phyloP scores from a whole-genome alignment of 2,888 invertebrate species.

The Drosophila kambysellisi region DNA sequence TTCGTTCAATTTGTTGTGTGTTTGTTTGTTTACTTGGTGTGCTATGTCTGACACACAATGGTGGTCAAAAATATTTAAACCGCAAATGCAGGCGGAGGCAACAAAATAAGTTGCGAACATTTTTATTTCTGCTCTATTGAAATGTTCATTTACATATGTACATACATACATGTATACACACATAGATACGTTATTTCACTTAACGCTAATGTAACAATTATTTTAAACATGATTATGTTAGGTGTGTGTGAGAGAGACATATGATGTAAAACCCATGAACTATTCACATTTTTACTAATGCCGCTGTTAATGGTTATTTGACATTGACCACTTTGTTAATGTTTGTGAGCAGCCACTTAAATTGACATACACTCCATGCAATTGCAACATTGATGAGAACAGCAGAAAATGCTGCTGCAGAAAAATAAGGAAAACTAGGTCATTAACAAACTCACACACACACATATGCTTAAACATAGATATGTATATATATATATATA shows the following conservation, averaged over 20 bases:
- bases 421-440: slow-evolving; percentile 50
- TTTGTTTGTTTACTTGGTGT: not conserved
- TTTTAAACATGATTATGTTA: not conserved
- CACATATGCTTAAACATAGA: not conserved
- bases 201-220: slow-evolving; percentile 16
- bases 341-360: slow-evolving; percentile 10
- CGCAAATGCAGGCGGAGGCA: not conserved
- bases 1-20: slow-evolving; percentile 3
- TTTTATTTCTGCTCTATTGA: not conserved
- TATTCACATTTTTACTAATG: slow-evolving; percentile 54
- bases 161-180: not conserved
- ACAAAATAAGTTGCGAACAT: not conserved
- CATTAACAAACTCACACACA: slow-evolving; percentile 50
- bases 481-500: slow-evolving; percentile 9
- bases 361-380: slow-evolving; percentile 18
- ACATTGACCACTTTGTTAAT: slow-evolving; percentile 39
- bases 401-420: slow-evolving; percentile 30
- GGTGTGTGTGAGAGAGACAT: slow-evolving; percentile 5
- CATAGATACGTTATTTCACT: not conserved
- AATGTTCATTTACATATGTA: too few relatives aligned
- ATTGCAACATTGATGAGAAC: slow-evolving; percentile 47
- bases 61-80: not conserved
- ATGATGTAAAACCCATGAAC: slow-evolving; percentile 50
- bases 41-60: not conserved
- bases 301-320: slow-evolving; percentile 26